Evolutionary conservation across 2,888 invertebrate species (phyloP), one percentile per base, ranked within the genome.

Genomic region (Latrodectus hesperus): DNA sequence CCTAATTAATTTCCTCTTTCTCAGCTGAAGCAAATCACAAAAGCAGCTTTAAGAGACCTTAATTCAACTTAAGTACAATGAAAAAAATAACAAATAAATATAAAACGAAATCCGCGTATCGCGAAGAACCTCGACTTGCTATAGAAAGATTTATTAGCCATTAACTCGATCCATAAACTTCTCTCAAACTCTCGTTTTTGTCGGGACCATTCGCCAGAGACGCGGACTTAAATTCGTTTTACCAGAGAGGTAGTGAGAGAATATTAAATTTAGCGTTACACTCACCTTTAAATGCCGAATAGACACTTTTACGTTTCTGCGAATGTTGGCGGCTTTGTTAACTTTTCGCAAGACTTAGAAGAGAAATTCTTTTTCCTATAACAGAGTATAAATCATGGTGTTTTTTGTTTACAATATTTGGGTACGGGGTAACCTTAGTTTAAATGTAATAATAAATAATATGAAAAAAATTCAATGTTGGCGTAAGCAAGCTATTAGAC

Each of bases 111-210:
- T 76, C 71, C 75, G 51, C 82, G 60, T 70, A 17, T 38, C 71
- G n/a, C 64, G 22, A 52, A n/a, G 81, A 87, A 87, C 81, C 86
- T 73, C 60, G 52, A 80, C 81, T 77, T 68, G 73, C 75, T 71
- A 51, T 26, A 60, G 76, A 71, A 68, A 87, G 81, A 87, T 87
- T 87, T 87, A 87, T 87, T 53, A 81, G 52, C 81, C 86, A 87
- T 87, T 87, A 87, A 87, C 86, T 81, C 81, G 81, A 87, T 72
- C 86, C 86, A 87, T 87, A 87, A 87, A 87, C 76, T 72, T 67
- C 76, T 77, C 53, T 52, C 52, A 76, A 73, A 77, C 81, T 60
- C 86, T 81, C 81, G 72, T 77, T 72, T 77, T 82, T 87, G 86
- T 87, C 86, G 81, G 38, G 67, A 72, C 75, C 86, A 81, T 77